Percentiles rank a stretch among this genome's conserved stretches.
phyloP scores from a whole-genome alignment of 2,113 vertebrate genomes.

The Dasypus novemcinctus region DNA sequence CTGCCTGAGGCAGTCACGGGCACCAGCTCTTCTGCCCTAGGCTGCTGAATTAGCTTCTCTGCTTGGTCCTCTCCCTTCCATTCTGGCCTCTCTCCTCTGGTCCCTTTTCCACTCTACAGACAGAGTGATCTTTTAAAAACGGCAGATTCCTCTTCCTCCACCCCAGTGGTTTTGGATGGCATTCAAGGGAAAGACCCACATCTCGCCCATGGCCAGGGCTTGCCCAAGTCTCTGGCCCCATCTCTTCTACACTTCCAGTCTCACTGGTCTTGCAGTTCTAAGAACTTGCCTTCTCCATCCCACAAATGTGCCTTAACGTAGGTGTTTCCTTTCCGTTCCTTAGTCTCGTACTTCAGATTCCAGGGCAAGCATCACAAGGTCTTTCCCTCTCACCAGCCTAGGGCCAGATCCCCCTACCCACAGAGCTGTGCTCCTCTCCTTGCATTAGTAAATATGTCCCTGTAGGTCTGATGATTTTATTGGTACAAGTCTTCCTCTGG shows the following conservation, averaged over 20 bases:
- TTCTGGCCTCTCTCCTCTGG: background rate
- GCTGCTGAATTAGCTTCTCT: background rate
- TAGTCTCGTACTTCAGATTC: background rate
- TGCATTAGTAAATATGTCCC: background rate
- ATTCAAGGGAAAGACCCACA: background rate
- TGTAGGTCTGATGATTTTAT: background rate
- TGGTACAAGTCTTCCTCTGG: background rate
- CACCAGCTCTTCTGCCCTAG: background rate
- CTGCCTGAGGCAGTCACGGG: accelerated
- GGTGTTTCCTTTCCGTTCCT: background rate
- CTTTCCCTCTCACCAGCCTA: background rate
- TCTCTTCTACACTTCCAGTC: background rate
- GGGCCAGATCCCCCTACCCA: background rate
- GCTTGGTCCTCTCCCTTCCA: background rate
- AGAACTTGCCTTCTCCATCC: background rate
- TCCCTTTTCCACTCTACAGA: background rate
- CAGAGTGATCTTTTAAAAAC: background rate
- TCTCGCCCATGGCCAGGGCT: background rate
- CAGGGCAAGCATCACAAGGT: background rate
- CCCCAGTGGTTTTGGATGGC: background rate
- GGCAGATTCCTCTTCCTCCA: background rate
- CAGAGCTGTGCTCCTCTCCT: background rate
- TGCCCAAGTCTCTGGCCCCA: background rate
- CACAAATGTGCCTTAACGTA: background rate
- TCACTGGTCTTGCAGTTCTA: background rate